Percentiles rank a stretch among this genome's conserved stretches.
Evolutionary conservation across 1,140 invertebrate species (phyloP).

Genomic region (silkworm (Bombyx mori)): ASM3026992v2 NC_085122.1:10340501-10341000

Average conservation of each 20-base stretch:
- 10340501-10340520: constrained; percentile 82
- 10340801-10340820: too few relatives aligned
- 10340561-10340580: neutral
- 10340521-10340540: constrained; percentile 67
- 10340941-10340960: too few relatives aligned
- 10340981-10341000: too few relatives aligned
- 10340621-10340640: neutral
- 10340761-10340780: too few relatives aligned
- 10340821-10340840: too few relatives aligned
- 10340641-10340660: neutral
- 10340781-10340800: too few relatives aligned
- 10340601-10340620: neutral
- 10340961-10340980: too few relatives aligned
- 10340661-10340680: neutral
- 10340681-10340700: neutral
- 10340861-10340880: too few relatives aligned
- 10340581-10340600: neutral
- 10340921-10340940: too few relatives aligned
- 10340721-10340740: neutral
- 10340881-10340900: too few relatives aligned
- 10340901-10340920: too few relatives aligned
- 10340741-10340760: neutral
- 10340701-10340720: neutral
- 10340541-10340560: constrained; percentile 75
- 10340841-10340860: too few relatives aligned